Evolutionary conservation across 2,113 vertebrate genomes (phyloP).

Genomic region (Alligator mississippiensis): DNA sequence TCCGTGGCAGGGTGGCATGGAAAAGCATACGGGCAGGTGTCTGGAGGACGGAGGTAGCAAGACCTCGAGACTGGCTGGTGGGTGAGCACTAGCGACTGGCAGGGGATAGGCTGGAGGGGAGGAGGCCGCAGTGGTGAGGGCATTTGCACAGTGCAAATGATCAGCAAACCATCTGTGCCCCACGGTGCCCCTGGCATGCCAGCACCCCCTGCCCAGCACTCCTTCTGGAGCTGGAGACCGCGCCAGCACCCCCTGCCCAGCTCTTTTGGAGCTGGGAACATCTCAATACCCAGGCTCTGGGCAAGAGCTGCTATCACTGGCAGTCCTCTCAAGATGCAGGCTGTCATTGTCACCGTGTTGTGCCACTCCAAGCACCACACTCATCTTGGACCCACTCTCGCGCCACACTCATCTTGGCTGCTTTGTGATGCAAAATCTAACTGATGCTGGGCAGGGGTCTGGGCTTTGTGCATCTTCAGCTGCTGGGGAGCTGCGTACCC

Average conservation of each 20-base stretch:
- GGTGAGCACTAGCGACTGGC: neutral
- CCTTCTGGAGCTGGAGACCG: neutral
- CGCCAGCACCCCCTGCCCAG: neutral
- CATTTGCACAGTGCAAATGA: neutral
- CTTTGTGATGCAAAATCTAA: no score
- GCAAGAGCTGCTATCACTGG: neutral
- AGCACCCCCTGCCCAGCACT: no score
- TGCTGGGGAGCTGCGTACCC: no score
- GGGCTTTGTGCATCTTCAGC: no score
- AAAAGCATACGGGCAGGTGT: neutral
- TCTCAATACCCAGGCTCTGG: no score
- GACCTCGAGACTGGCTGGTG: neutral
- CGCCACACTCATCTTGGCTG: neutral
- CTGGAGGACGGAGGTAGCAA: fast-evolving
- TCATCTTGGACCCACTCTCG: neutral
- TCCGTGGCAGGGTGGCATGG: neutral
- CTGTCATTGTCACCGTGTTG: neutral
- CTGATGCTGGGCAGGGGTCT: no score
- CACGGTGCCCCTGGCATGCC: neutral
- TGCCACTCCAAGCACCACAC: no score
- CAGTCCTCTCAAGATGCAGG: neutral
- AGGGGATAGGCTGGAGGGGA: neutral
- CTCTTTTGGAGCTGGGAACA: neutral
- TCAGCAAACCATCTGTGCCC: neutral
- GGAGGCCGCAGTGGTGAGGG: neutral